Conservation (phyloP, 1,140 invertebrate genomes). For the Megathymus violae region DNA sequence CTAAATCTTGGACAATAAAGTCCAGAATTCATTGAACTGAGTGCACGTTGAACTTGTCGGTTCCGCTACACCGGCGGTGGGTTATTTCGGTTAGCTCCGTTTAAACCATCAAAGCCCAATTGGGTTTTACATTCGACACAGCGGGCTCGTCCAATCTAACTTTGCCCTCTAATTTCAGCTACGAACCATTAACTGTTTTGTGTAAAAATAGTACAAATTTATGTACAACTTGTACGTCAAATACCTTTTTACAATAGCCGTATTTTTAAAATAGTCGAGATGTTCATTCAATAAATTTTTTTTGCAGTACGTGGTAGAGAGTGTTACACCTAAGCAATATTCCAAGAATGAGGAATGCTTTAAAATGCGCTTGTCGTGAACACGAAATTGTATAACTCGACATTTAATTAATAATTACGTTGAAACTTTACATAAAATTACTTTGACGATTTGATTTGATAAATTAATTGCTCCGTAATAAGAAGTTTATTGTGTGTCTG, state of each 20-base stretch:
- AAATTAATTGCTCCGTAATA: no score
- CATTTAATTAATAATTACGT: no score
- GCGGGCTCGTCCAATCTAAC: conserved; percentile 71
- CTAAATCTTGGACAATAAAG: conserved; percentile 33
- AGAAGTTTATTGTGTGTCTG: no score
- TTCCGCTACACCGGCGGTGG: conserved; percentile 47
- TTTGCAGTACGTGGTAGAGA: no score
- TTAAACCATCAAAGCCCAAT: conserved; percentile 75
- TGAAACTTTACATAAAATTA: no score
- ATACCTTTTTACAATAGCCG: conserved; percentile 5
- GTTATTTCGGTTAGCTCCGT: conserved; percentile 65
- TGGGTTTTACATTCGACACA: conserved; percentile 74
- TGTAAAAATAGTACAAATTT: conserved; percentile 51
- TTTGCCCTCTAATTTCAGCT: conserved; percentile 60
- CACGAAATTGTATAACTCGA: no score
- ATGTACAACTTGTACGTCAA: conserved; percentile 32
- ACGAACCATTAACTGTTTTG: conserved; percentile 46
- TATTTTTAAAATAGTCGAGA: no score
- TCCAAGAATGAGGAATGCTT: no score
- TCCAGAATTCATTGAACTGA: conserved; percentile 26
- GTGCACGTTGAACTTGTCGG: conserved; percentile 28
- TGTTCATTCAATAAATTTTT: no score
- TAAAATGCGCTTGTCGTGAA: no score
- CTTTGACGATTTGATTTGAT: no score
- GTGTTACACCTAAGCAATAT: no score